Percentiles rank a stretch among this genome's conserved stretches.
Evolutionary conservation across 2,797 vertebrate genomes (phyloP).

Genomic region (Pseudotriccus pelzelni): DNA sequence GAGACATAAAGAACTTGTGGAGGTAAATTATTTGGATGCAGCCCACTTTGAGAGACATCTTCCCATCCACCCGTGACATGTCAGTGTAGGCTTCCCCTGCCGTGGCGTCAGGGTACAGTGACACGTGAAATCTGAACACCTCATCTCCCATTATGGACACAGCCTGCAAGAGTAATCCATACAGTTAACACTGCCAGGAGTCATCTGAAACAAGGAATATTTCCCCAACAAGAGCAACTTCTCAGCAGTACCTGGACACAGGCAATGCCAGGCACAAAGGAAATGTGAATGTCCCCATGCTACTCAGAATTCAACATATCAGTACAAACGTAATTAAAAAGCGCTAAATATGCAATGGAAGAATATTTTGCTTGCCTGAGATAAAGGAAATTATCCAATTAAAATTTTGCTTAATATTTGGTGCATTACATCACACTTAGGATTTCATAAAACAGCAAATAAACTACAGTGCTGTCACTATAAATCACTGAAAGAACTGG

Average conservation of each 20-base stretch:
- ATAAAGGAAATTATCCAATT: neutral
- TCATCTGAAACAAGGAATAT: neutral
- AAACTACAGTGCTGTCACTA: neutral
- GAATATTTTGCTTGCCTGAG: neutral
- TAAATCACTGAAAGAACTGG: neutral
- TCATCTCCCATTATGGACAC: constrained; percentile 93
- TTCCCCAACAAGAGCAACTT: neutral
- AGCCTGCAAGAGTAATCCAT: constrained; percentile 74
- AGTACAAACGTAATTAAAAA: neutral
- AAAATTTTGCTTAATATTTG: neutral
- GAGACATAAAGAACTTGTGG: constrained; percentile 91
- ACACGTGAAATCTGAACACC: constrained; percentile 91
- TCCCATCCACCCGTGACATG: constrained; percentile 88
- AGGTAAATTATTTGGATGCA: constrained; percentile 94
- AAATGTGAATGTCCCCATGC: neutral
- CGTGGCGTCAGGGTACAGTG: constrained; percentile 88
- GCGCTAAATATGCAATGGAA: neutral
- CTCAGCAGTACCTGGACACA: neutral
- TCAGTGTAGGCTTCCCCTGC: constrained; percentile 86
- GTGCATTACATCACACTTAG: accelerated
- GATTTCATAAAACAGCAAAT: neutral
- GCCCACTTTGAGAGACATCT: constrained; percentile 88
- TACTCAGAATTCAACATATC: neutral
- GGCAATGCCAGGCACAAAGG: neutral
- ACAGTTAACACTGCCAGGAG: neutral